phyloP scores from a whole-genome alignment of 2,888 invertebrate genomes.

The Drosophila demipolita region DNA sequence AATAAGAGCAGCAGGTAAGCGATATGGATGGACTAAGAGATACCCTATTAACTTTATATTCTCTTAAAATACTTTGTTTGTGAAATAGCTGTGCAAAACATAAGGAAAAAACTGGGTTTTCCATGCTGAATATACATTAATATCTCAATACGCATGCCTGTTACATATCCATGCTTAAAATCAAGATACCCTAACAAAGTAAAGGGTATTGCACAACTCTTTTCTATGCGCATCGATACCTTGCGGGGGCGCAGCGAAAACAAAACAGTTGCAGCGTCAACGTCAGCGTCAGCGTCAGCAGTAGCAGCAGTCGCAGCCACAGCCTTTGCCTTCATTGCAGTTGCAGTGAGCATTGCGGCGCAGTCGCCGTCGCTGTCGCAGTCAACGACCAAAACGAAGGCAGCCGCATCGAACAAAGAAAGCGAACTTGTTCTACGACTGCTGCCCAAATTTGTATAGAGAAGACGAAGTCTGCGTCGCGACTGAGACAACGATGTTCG shows the following conservation, averaged over 20 bases:
- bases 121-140: neutral
- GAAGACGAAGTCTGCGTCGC: conserved; percentile 19
- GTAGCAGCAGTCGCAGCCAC: neutral
- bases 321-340: neutral
- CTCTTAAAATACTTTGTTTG: neutral
- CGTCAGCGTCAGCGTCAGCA: neutral
- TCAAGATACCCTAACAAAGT: neutral
- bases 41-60: neutral
- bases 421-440: conserved; percentile 68
- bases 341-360: neutral
- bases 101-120: neutral
- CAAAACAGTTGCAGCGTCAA: conserved; percentile 23
- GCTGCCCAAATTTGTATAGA: conserved; percentile 36
- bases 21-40: neutral
- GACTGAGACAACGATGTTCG: conserved; percentile 9
- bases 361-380: conserved; percentile 1
- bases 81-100: accelerated
- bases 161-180: no score
- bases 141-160: neutral
- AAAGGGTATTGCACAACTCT: neutral
- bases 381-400: conserved; percentile 26
- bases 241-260: conserved; percentile 37
- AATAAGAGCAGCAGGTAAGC: neutral
- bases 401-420: conserved; percentile 68
- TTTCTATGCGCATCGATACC: conserved; percentile 12